Base-by-base conservation (phyloP, 2,888 invertebrate genomes). In the Liopterus haemorrhoidalis region DNA sequence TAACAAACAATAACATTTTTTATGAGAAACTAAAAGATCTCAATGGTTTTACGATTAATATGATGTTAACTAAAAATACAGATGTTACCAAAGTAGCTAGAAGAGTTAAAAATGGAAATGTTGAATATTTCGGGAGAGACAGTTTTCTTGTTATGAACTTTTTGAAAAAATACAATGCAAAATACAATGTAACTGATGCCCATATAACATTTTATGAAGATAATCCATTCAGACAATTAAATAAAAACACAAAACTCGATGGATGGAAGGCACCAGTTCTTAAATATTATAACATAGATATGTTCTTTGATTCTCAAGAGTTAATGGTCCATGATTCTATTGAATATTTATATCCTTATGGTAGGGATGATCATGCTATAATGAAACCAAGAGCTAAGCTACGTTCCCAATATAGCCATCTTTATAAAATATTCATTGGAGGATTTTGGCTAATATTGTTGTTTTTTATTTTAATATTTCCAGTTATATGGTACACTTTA, bases 301-400 rank as follows among this genome's bases (percentile, higher is more conserved):
- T n/a, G n/a, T n/a, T 43, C 11, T 43, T 43, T 12, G n/a, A 36
- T 11, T 43, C 43, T 3, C 36, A 43, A 36, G 43, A 43, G 21
- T 15, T 36, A 30, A 20, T n/a, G 20, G 37, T 36, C 21, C 36
- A 43, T 20, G 37, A 43, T 27, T 15, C 37, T 2, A 36, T 12
- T 8, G 43, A 43, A 36, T 36, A 36, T 35, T 28, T 43, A 12
- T 43, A 43, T 21, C 43, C 43, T 5, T 37, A 43, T 21, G 27
- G 36, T 5, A 36, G 22, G n/a, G 43, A 43, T 37, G 43, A 36
- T 14, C 37, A 28, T 27, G 19, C 21, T 9, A 6, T 43, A 5
- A 6, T 43, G 22, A 16, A 30, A 8, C 37, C 43, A 4, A 33
- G 16, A 36, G 18, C 36, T 5, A 16, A 21, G 16, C 30, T 21